Percentiles rank a stretch among this genome's conserved stretches.
Evolutionary conservation across 2,113 vertebrate species (phyloP).

Genomic region (Dasypus novemcinctus): DNA sequence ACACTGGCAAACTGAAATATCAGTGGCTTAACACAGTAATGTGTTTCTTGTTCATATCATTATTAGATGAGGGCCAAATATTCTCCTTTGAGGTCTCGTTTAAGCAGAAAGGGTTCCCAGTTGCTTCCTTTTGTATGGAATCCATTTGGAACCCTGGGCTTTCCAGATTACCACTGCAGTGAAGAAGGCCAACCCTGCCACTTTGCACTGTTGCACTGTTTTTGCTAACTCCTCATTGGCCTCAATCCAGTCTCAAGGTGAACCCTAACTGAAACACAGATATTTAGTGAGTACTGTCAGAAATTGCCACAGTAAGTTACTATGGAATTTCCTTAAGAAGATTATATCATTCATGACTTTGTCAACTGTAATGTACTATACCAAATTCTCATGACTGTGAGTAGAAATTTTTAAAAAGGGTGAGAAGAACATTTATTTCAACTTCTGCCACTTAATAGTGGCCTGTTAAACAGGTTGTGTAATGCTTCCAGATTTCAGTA

Average conservation of each 20-base stretch:
- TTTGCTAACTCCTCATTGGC: neutral
- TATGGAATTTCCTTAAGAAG: neutral
- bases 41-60: rapidly evolving
- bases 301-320: rapidly evolving
- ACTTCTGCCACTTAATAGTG: rapidly evolving
- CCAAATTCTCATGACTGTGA: too few relatives aligned
- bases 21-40: rapidly evolving
- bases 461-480: rapidly evolving
- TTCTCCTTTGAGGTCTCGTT: rapidly evolving
- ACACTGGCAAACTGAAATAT: neutral
- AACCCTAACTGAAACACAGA: rapidly evolving
- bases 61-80: rapidly evolving
- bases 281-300: neutral
- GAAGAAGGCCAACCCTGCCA: neutral
- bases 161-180: rapidly evolving
- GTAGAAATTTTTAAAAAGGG: neutral
- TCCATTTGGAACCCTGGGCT: rapidly evolving
- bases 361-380: rapidly evolving
- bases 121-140: too few relatives aligned
- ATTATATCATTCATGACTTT: too few relatives aligned
- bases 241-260: too few relatives aligned
- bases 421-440: too few relatives aligned
- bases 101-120: neutral
- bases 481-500: neutral
- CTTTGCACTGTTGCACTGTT: too few relatives aligned